A percentile compares a stretch with the other conserved stretches of the same genome.
Evolutionary conservation across 2,797 vertebrate genomes (phyloP).

Genomic region (Salmo trutta): DNA sequence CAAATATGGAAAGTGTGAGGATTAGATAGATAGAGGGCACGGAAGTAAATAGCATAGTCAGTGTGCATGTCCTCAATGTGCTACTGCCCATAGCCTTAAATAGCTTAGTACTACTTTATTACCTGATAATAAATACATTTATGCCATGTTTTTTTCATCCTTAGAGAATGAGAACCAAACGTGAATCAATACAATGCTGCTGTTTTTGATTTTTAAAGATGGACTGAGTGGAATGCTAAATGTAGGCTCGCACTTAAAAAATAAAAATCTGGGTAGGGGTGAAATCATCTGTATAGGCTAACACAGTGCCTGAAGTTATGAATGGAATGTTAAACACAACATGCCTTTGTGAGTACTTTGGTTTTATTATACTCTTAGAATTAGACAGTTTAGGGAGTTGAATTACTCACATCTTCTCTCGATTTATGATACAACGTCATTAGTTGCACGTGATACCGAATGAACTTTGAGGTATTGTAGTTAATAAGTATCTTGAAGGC

Average conservation of each 20-base stretch:
- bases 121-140: neutral
- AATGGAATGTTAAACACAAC: conserved; percentile 47
- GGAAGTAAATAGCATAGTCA: too few relatives aligned
- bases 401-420: neutral
- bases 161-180: neutral
- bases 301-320: conserved; percentile 33
- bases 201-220: neutral
- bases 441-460: neutral
- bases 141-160: neutral
- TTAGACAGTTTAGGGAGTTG: conserved; percentile 10
- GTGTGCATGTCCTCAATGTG: neutral
- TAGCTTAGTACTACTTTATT: neutral
- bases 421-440: neutral
- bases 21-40: neutral
- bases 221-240: neutral
- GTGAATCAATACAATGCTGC: neutral
- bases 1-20: conserved; percentile 11
- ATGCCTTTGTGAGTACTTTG: conserved; percentile 20
- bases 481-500: neutral
- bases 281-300: conserved; percentile 17
- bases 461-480: neutral
- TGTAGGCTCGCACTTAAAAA: neutral
- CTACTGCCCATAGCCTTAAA: neutral
- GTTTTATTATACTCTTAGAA: neutral
- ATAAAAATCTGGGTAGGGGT: conserved; percentile 2